phyloP scores from a whole-genome alignment of 2,113 vertebrate genomes.

The Patagioenas fasciata region DNA sequence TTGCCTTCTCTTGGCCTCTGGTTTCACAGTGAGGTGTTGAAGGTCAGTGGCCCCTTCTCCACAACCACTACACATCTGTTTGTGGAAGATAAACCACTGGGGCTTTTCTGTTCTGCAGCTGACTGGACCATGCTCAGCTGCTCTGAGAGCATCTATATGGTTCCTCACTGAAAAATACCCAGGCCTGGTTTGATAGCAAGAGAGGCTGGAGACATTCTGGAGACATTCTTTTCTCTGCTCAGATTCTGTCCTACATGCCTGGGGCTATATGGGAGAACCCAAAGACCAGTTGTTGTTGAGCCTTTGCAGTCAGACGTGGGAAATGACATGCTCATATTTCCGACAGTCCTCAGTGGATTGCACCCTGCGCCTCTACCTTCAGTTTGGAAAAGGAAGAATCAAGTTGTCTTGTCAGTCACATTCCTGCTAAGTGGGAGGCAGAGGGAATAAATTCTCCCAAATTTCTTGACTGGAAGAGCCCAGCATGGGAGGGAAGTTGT shows the following conservation, averaged over 20 bases:
- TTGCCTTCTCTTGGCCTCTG: background rate
- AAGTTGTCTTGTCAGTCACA: background rate
- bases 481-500: background rate
- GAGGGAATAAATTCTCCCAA: background rate
- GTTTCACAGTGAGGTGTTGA: background rate
- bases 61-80: background rate
- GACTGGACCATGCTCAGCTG: background rate
- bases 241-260: background rate
- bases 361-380: background rate
- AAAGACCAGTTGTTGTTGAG: background rate
- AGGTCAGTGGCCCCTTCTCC: background rate
- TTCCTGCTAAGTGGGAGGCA: constrained; percentile 1
- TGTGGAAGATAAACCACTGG: background rate
- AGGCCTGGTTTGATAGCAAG: background rate
- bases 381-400: background rate
- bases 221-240: background rate
- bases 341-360: background rate
- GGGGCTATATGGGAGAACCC: background rate
- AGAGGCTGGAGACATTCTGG: background rate
- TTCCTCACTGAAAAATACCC: background rate
- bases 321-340: accelerated
- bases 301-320: accelerated
- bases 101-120: background rate
- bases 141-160: background rate
- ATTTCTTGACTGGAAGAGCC: background rate